phyloP scores from a whole-genome alignment of 2,888 invertebrate genomes.

The Ptilodon capucinus region DNA sequence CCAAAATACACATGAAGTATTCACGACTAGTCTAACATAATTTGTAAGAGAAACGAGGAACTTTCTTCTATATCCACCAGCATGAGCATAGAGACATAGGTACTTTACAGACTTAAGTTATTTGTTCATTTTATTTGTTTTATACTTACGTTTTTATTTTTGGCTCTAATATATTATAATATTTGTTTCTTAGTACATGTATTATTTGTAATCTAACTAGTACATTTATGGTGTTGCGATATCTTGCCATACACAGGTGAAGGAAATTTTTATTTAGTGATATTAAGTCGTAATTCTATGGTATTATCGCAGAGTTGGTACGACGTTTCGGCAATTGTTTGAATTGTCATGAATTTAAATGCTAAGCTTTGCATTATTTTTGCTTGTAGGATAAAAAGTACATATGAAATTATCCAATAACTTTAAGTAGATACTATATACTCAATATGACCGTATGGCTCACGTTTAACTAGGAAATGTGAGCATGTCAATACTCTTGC shows the following conservation, averaged over 20 bases:
- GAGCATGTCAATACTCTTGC: neutral
- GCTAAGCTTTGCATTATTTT: neutral
- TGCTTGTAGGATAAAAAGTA: neutral
- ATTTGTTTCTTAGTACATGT: neutral
- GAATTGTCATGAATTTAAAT: neutral
- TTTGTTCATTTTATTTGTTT: conserved; percentile 51
- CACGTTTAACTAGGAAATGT: neutral
- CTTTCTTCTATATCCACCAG: conserved; percentile 68
- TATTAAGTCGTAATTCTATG: neutral
- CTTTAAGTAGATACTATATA: neutral
- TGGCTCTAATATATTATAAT: conserved; percentile 29
- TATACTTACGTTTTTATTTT: conserved; percentile 25
- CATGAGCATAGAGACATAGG: conserved; percentile 49
- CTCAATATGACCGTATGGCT: neutral
- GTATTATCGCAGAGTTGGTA: too few species aligned
- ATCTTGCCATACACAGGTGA: neutral
- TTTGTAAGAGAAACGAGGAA: conserved; percentile 75
- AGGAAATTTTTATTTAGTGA: neutral
- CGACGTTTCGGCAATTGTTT: neutral
- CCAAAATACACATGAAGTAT: conserved; percentile 82
- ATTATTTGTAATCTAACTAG: neutral
- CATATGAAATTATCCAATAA: too few species aligned
- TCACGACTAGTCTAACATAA: conserved; percentile 70
- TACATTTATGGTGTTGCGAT: neutral
- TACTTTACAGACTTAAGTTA: conserved; percentile 60